These are phyloP conservation scores for Characodon lateralis DNA, from an alignment of 2,797 vertebrate species.

Conservation along the genomic window DNA sequence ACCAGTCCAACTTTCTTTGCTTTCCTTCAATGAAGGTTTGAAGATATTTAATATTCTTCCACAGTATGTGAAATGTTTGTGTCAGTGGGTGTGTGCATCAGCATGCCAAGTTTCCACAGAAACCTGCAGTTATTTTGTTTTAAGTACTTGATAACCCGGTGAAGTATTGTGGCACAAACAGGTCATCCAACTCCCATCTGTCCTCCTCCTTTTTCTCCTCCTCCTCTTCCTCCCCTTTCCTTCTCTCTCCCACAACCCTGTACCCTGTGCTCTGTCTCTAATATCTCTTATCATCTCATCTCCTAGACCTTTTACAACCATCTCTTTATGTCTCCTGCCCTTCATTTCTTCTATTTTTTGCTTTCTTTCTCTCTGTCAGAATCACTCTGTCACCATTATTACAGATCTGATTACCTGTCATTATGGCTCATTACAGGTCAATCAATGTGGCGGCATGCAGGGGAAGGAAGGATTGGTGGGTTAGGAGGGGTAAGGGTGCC, in stretches of 20 bases:
- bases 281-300: slow-evolving; percentile 65
- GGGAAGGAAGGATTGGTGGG: slow-evolving; percentile 30
- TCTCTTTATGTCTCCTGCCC: slow-evolving; percentile 26
- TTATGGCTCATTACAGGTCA: slow-evolving; percentile 79
- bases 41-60: slow-evolving; percentile 58
- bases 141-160: slow-evolving; percentile 61
- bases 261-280: slow-evolving; percentile 32
- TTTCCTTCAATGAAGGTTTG: slow-evolving; percentile 36
- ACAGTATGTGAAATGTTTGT: slow-evolving; percentile 54
- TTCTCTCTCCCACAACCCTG: slow-evolving; percentile 21
- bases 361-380: slow-evolving; percentile 46
- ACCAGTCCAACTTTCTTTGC: slow-evolving; percentile 26
- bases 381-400: slow-evolving; percentile 77
- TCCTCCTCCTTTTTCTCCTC: slow-evolving; percentile 22
- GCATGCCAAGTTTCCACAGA: slow-evolving; percentile 65
- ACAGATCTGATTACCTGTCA: slow-evolving; percentile 79
- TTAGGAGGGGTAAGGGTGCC: slow-evolving; percentile 40
- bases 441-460: slow-evolving; percentile 74
- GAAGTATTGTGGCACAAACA: slow-evolving; percentile 62
- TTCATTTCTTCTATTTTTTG: slow-evolving; percentile 9
- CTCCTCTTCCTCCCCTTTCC: slow-evolving; percentile 13
- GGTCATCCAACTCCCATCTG: slow-evolving; percentile 43
- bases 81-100: slow-evolving; percentile 27
- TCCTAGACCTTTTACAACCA: slow-evolving; percentile 41
- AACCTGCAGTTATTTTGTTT: slow-evolving; percentile 55